A percentile compares a stretch with the other conserved stretches of the same genome.
Conservation (phyloP, 1,140 invertebrate genomes). For the Drosophila virilis region DNA sequence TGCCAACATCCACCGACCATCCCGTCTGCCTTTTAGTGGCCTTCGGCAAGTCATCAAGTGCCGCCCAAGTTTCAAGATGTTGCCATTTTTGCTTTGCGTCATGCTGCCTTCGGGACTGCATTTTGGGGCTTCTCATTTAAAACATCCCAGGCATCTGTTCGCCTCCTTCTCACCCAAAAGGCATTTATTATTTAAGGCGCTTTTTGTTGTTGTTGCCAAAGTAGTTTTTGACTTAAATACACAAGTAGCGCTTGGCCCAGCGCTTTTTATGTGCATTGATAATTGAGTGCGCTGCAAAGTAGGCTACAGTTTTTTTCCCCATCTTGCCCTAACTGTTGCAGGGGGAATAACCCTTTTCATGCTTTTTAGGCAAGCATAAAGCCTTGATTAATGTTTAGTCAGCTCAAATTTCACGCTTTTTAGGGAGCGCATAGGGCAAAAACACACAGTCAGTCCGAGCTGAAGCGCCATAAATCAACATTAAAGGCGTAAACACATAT, state of each 20-base stretch:
- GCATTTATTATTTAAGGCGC: conserved; percentile 64
- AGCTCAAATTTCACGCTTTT: conserved; percentile 37
- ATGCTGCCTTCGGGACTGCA: conserved; percentile 20
- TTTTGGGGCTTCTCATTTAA: conserved; percentile 11
- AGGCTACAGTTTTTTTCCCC: conserved; percentile 49
- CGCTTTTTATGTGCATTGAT: conserved; percentile 68
- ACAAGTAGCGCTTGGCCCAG: conserved; percentile 25
- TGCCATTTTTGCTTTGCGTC: conserved; percentile 47
- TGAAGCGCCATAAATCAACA: conserved; percentile 65
- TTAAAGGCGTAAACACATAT: conserved; percentile 76
- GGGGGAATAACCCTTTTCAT: conserved; percentile 14
- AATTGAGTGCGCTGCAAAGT: conserved; percentile 59
- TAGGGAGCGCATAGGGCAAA: background rate
- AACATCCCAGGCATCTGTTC: background rate
- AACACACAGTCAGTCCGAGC: background rate
- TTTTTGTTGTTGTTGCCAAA: conserved; percentile 21
- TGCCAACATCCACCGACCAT: background rate
- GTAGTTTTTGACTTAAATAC: conserved; percentile 59
- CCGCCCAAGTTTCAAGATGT: conserved; percentile 72
- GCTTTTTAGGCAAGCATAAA: conserved; percentile 69
- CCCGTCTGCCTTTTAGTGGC: background rate
- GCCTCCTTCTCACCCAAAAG: background rate
- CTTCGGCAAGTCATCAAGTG: conserved; percentile 70
- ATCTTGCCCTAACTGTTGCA: background rate
- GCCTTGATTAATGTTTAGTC: conserved; percentile 73